Percentiles rank a stretch among this genome's conserved stretches.
These are phyloP conservation scores for Anorthoa munda DNA, from an alignment of 2,888 invertebrate species.

Conservation along the genomic window DNA sequence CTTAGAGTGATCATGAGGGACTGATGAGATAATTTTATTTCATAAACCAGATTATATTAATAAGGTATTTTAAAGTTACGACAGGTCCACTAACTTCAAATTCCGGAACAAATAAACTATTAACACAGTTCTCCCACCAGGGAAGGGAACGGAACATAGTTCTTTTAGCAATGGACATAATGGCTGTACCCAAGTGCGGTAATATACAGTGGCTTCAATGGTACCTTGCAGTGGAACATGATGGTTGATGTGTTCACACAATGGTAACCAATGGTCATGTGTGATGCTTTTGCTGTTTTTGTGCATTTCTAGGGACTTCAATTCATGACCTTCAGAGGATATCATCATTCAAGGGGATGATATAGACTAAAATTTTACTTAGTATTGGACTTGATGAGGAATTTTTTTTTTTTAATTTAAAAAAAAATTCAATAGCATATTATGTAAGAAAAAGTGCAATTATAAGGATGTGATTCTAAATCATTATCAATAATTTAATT, in stretches of 20 bases:
- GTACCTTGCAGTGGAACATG: conserved; percentile 41
- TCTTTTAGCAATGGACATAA: conserved; percentile 48
- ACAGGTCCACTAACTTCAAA: conserved; percentile 44
- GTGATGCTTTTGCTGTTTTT: conserved; percentile 55
- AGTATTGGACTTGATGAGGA: not conserved
- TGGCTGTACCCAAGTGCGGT: conserved; percentile 58
- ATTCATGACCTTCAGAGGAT: not conserved
- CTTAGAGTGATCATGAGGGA: too few species aligned
- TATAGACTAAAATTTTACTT: not conserved
- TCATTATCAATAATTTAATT: too few species aligned
- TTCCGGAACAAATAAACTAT: conserved; percentile 41
- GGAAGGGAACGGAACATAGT: conserved; percentile 53
- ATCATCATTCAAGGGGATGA: not conserved
- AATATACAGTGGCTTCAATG: conserved; percentile 61
- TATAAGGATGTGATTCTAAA: not conserved
- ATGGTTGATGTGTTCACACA: conserved; percentile 49
- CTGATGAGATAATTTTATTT: too few species aligned
- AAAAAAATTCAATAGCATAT: too few species aligned
- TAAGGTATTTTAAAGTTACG: too few species aligned
- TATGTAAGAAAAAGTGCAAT: not conserved
- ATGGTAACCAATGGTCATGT: conserved; percentile 48
- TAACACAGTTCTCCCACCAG: conserved; percentile 54
- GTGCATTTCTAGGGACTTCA: conserved; percentile 9
- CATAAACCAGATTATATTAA: too few species aligned
- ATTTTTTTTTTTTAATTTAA: not conserved